Evolutionary conservation across 2,888 invertebrate genomes (phyloP).

Genomic region (Chymomyza amoena): DNA sequence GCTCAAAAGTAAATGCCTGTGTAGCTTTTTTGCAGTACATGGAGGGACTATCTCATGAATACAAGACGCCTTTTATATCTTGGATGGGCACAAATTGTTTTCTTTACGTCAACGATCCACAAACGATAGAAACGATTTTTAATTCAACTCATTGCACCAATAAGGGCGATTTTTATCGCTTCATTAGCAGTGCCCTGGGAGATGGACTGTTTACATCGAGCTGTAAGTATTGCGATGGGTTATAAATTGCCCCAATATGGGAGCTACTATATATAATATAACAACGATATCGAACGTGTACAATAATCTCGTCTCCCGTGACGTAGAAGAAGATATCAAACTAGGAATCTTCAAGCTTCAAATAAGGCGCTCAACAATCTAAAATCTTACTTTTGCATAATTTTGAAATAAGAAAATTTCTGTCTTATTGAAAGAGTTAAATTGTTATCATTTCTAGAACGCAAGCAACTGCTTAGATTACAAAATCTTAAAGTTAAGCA

Average conservation of each 20-base stretch:
- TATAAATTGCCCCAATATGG: not conserved
- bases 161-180: conserved; percentile 75
- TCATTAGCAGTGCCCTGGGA: conserved; percentile 73
- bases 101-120: conserved; percentile 74
- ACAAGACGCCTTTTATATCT: conserved; percentile 69
- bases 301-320: no score
- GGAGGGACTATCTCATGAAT: conserved; percentile 51
- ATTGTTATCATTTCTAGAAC: no score
- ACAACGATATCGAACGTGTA: no score
- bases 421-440: no score
- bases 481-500: no score
- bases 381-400: no score
- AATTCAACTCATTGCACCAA: conserved; percentile 76
- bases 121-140: conserved; percentile 73
- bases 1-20: not conserved
- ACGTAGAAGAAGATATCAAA: no score
- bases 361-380: no score
- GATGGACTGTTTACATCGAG: conserved; percentile 77
- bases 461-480: no score
- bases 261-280: no score
- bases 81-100: conserved; percentile 77
- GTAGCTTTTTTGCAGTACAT: conserved; percentile 68
- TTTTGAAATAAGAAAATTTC: no score
- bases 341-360: no score
- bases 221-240: conserved; percentile 44